A percentile compares a stretch with the other conserved stretches of the same genome.
Conservation (phyloP, 2,113 vertebrate genomes). For the Typhlomys cinereus region DNA sequence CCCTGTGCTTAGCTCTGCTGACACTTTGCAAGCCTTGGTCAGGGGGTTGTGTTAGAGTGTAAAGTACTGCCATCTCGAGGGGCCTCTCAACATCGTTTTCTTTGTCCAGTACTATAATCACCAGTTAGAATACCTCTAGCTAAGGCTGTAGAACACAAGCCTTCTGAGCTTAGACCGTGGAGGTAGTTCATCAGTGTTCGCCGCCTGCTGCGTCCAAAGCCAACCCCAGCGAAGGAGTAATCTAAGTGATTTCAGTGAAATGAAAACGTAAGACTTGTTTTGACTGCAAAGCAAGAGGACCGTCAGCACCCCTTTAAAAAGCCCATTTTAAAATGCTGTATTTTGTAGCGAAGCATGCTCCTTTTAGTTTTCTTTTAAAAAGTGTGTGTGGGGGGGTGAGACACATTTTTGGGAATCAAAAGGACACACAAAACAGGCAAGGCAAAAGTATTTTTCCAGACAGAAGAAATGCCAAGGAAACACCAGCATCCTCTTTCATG, state of each 20-base stretch:
- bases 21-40: background rate
- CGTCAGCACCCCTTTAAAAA: background rate
- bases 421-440: background rate
- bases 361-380: slow-evolving; percentile 45
- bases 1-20: background rate
- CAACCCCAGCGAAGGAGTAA: slow-evolving; percentile 1
- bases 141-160: background rate
- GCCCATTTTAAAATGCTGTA: background rate
- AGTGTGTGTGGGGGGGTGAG: background rate
- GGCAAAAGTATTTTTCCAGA: slow-evolving; percentile 45
- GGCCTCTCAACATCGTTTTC: background rate
- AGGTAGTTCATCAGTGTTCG: background rate
- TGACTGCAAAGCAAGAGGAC: slow-evolving; percentile 24
- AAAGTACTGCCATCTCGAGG: background rate
- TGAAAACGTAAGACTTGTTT: background rate
- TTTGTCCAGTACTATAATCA: background rate
- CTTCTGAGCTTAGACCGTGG: slow-evolving; percentile 1
- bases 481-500: background rate
- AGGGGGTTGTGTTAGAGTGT: background rate
- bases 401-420: background rate
- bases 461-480: slow-evolving; percentile 26
- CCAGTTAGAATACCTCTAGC: background rate
- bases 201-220: background rate
- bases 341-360: slow-evolving; percentile 18
- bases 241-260: background rate